A percentile compares a stretch with the other conserved stretches of the same genome.
These are phyloP conservation scores for Rallus limicola DNA, from an alignment of 2,113 vertebrate species.

Conservation along the genomic window DNA sequence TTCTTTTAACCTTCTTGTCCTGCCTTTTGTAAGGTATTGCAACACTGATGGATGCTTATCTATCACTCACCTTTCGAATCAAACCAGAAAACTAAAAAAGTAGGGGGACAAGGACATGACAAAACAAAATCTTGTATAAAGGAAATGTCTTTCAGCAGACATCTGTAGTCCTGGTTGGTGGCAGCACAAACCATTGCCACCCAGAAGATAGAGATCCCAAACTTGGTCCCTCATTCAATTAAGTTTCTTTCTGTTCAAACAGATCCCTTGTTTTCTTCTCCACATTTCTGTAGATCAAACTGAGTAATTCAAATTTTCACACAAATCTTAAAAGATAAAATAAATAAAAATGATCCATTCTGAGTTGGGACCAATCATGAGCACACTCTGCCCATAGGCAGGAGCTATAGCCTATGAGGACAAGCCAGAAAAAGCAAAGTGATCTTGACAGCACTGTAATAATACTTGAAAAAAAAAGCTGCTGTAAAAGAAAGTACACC, in stretches of 20 bases:
- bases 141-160: background rate
- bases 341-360: background rate
- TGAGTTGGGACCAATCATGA: background rate
- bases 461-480: background rate
- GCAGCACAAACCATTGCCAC: background rate
- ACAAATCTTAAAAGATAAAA: background rate
- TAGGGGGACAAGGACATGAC: background rate
- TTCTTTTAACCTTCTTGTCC: background rate
- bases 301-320: background rate
- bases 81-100: background rate
- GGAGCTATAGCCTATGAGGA: background rate
- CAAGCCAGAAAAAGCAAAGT: background rate
- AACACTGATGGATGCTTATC: background rate
- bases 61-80: background rate
- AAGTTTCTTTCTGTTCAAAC: background rate
- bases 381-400: background rate
- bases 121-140: background rate
- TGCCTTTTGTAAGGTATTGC: background rate
- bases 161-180: background rate
- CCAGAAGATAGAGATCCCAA: background rate
- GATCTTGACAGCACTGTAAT: background rate
- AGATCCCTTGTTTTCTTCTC: background rate
- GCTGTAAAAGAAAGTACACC: background rate
- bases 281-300: background rate
- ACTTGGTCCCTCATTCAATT: background rate